Conservation (phyloP, 2,888 invertebrate species). For the Tipula vernalis region DNA sequence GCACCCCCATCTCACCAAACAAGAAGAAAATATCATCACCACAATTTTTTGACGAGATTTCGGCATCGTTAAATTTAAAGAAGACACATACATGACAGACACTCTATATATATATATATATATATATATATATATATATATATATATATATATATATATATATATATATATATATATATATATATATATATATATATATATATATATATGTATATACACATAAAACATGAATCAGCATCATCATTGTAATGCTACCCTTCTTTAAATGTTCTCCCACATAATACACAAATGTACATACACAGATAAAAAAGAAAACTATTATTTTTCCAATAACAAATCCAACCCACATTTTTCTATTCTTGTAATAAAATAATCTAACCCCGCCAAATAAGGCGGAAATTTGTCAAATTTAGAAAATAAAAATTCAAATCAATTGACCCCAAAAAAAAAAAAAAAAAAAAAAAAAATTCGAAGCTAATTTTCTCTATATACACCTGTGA, state of each 20-base stretch:
- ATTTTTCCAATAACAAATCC: neutral
- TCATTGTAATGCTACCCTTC: neutral
- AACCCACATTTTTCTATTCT: neutral
- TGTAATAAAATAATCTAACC: neutral
- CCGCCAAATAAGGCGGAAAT: neutral
- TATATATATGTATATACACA: neutral
- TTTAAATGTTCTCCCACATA: neutral
- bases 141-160: neutral
- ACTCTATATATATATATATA: neutral
- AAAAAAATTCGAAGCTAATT: neutral
- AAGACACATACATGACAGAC: no score
- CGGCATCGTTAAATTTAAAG: neutral
- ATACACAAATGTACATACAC: neutral
- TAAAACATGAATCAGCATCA: neutral
- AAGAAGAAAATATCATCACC: neutral
- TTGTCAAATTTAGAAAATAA: neutral
- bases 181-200: neutral
- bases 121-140: neutral
- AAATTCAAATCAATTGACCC: neutral
- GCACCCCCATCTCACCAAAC: neutral
- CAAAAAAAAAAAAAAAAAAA: neutral
- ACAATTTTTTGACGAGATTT: neutral
- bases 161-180: neutral
- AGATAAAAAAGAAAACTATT: neutral
- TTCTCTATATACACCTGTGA: neutral